phyloP scores from a whole-genome alignment of 2,888 invertebrate genomes.

The Atherix ibis region DNA sequence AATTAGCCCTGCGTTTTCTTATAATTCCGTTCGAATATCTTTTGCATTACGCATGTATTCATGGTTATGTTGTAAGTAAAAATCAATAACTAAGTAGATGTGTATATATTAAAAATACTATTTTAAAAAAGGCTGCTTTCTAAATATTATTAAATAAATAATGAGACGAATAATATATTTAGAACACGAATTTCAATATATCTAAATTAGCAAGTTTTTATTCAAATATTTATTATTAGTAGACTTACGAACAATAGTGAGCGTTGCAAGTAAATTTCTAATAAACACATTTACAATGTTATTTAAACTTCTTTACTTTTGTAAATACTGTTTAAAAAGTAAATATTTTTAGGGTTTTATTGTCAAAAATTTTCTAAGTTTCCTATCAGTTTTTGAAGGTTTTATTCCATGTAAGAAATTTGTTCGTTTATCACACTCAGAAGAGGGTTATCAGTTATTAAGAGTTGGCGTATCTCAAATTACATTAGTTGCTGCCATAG shows the following conservation, averaged over 20 bases:
- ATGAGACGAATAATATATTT: too few species aligned
- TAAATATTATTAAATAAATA: too few species aligned
- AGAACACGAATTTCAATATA: too few species aligned
- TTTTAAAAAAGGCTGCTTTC: background rate
- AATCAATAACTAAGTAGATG: background rate
- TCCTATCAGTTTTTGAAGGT: conserved; percentile 7
- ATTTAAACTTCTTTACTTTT: too few species aligned
- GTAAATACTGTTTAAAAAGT: too few species aligned
- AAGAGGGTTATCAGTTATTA: conserved; percentile 8
- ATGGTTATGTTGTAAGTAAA: conserved; percentile 9
- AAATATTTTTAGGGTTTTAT: conserved; percentile 6
- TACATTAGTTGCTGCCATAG: background rate
- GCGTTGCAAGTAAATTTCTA: too few species aligned
- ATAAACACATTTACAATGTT: too few species aligned
- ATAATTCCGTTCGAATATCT: conserved; percentile 6
- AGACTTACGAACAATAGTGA: too few species aligned
- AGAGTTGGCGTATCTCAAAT: conserved; percentile 3
- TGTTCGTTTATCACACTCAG: conserved; percentile 6
- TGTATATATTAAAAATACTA: too few species aligned
- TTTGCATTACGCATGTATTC: conserved; percentile 5
- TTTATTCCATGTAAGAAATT: conserved; percentile 7
- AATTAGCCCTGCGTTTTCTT: conserved; percentile 4
- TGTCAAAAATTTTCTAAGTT: conserved; percentile 4
- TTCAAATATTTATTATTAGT: too few species aligned
- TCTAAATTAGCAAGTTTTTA: too few species aligned